Base-by-base conservation (phyloP, 2,797 vertebrate genomes). In the Nothura maculosa region DNA sequence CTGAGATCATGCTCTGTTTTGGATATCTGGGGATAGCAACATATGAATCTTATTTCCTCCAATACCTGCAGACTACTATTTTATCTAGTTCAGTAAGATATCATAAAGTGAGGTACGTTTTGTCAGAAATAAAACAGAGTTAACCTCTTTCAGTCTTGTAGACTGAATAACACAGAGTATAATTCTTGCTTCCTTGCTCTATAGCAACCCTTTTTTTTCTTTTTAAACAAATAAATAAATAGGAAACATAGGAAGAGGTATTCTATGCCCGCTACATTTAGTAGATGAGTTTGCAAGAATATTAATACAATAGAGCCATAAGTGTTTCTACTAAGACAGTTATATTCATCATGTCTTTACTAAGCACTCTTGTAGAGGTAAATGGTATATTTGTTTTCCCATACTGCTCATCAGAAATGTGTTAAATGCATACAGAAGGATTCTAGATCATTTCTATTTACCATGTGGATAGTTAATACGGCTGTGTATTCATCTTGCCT, bases 311-410 rank as follows among this genome's bases (percentile, higher is more conserved):
- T 34, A 72, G 54, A 84, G 64, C 67, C 6, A 5, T 78, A 79
- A 84, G 36, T 72, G 47, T 76, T 52, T 85, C 43, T 75, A 52
- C 76, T 91, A 75, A 79, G 68, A 69, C 58, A 90, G 36, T 12
- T 80, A 6, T 68, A 78, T 83, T 83, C 30, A 92, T 96, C 86
- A 69, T 52, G 48, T 68, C 63, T 85, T 81, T 81, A 62, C 66
- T 86, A 82, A 87, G 52, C 42, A 66, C 10, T 89, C 19, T 60
- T 93, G n/a, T 72, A n/a, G 13, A 89, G 63, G 48, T 77, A 89
- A 93, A 81, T 80, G 14, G 42, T 89, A 3, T 93, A 50, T 92
- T 94, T 96, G 45, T 87, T 94, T 93, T 90, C 57, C 47, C 27
- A 70, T 17, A 16, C 78, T 76, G 52, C 61, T 68, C n/a, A 89